Conservation (phyloP, 2,888 invertebrate species). For the Aethes cnicana region DNA sequence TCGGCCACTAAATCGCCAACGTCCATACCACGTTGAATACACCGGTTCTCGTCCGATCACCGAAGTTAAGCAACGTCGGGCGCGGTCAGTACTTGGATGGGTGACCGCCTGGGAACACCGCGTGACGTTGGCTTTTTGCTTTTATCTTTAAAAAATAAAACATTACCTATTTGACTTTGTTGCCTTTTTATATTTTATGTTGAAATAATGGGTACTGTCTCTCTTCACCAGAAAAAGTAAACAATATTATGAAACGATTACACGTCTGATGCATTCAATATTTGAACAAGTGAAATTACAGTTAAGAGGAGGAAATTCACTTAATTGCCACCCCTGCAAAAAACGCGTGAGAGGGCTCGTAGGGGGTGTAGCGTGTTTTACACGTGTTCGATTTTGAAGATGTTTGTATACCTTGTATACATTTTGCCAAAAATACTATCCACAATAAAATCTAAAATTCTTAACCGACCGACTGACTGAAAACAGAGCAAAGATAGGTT, state of each 20-base stretch:
- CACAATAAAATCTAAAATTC: too few relatives aligned
- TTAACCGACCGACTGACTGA: too few relatives aligned
- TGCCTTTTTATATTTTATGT: too few relatives aligned
- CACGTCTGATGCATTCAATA: slow-evolving; percentile 44
- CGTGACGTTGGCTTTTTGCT: slow-evolving; percentile 38
- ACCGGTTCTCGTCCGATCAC: slow-evolving; percentile 37
- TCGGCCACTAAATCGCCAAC: slow-evolving; percentile 35
- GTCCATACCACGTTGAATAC: slow-evolving; percentile 53
- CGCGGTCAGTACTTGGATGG: slow-evolving; percentile 43
- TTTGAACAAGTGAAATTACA: slow-evolving; percentile 49
- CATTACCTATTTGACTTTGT: too few relatives aligned
- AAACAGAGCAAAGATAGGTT: too few relatives aligned
- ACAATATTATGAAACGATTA: slow-evolving; percentile 48
- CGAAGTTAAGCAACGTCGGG: slow-evolving; percentile 44
- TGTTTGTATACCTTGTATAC: neutral
- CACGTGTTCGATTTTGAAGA: neutral
- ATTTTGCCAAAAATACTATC: too few relatives aligned
- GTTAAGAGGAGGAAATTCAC: slow-evolving; percentile 43
- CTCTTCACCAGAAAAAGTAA: slow-evolving; percentile 30
- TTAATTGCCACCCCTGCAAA: slow-evolving; percentile 46
- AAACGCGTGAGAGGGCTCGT: slow-evolving; percentile 11
- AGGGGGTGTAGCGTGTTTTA: slow-evolving; percentile 1
- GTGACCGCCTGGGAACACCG: slow-evolving; percentile 44
- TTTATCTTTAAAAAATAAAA: neutral
- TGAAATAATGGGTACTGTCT: too few relatives aligned